Conservation (phyloP, 2,888 invertebrate genomes). For the Homarus gammarus region DNA sequence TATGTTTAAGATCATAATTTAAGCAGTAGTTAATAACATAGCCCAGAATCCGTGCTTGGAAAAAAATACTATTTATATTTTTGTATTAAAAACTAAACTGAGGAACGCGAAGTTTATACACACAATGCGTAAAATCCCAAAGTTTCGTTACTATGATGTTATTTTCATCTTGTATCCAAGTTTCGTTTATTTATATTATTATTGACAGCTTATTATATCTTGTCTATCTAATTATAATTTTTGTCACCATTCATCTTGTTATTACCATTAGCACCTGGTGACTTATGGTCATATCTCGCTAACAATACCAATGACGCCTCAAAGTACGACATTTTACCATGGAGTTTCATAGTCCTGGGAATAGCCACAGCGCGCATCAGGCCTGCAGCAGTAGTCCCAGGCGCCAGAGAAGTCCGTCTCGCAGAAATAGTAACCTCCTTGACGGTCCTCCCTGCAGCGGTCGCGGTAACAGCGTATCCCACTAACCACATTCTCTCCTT, state of each 20-base stretch:
- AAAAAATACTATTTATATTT: too few relatives aligned
- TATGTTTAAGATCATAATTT: too few relatives aligned
- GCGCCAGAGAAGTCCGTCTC: conserved; percentile 67
- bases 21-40: too few relatives aligned
- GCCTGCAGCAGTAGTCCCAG: conserved; percentile 76
- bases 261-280: background rate
- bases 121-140: too few relatives aligned
- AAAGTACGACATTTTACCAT: conserved; percentile 12
- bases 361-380: conserved; percentile 52
- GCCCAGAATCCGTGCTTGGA: too few relatives aligned
- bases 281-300: background rate
- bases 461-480: conserved; percentile 58
- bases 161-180: too few relatives aligned
- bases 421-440: conserved; percentile 71
- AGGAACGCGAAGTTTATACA: too few relatives aligned
- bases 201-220: too few relatives aligned
- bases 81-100: too few relatives aligned
- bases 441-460: conserved; percentile 55
- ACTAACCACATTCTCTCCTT: conserved; percentile 42
- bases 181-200: too few relatives aligned
- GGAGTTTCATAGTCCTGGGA: conserved; percentile 31
- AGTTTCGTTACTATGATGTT: too few relatives aligned
- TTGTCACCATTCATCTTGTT: conserved; percentile 3
- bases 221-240: background rate
- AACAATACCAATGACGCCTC: background rate